Evolutionary conservation across 2,797 vertebrate species (phyloP), one percentile per base, ranked within the genome.

Genomic region (Sylvia borin): DNA sequence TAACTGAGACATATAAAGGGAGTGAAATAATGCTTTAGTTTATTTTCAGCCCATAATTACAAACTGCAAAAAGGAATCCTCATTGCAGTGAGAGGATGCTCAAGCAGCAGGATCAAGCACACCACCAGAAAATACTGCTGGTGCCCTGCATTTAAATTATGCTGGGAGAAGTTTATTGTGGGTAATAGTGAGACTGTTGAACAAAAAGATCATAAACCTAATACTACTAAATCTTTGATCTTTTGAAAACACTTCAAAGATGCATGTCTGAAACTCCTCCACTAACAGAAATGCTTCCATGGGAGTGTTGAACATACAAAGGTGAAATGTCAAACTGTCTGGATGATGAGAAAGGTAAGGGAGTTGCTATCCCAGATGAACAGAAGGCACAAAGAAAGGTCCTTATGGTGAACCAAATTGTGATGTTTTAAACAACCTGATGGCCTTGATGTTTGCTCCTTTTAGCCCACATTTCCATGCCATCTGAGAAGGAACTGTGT

Each of bases 1-100:
- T 80, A 94, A 54, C 42, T 85, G 61, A 94, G 92, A 79, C 12
- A 13, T 54, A 90, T 25, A 92, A 82, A 95, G 76, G 48, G 94
- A 97, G 25, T 64, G 66, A 95, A 97, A 95, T 11, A 92, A 26
- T 57, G 72, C 71, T 84, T 92, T 22, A 64, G 67, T 79, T 81
- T 96, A 93, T 95, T 96, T 97, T 97, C 91, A 92, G 76, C 75
- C 71, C 55, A 4, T 90, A 97, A 97, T 96, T 97, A 94, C 73
- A 88, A 95, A 93, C 61, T 81, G 57, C 68, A 51, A 53, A 87
- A 92, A 86, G 55, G n/a, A 95, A 47, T 9, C 40, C 71, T 88
- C 50, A 71, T 36, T 82, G 64, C 76, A 93, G 74, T 58, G 81
- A 90, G 71, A 88, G 48, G 8, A 15, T 68, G 18, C 43, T 93